Percentiles rank a stretch among this genome's conserved stretches.
These are phyloP conservation scores for Coluber constrictor DNA, from an alignment of 2,797 vertebrate genomes.

Conservation along the genomic window DNA sequence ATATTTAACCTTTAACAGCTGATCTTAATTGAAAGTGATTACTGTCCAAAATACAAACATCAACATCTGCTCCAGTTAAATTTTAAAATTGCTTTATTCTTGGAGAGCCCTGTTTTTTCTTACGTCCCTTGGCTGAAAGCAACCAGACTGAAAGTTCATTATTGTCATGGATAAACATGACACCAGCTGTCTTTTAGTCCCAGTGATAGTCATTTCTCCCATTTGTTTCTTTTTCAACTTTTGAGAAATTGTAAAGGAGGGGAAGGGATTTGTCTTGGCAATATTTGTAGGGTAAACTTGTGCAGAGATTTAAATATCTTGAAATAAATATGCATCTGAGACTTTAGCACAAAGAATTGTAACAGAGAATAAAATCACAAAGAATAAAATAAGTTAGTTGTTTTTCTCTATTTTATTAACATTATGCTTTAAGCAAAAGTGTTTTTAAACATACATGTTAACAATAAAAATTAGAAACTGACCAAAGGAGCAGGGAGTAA, in stretches of 20 bases:
- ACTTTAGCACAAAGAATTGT: not conserved
- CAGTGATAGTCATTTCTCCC: constrained; percentile 1
- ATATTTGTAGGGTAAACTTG: constrained; percentile 15
- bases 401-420: not conserved
- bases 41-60: not conserved
- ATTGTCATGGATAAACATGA: constrained; percentile 8
- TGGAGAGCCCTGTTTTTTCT: not conserved
- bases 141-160: constrained; percentile 8
- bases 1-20: constrained; percentile 12
- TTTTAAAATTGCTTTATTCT: constrained; percentile 2
- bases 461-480: not conserved
- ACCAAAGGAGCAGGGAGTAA: not conserved
- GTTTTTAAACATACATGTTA: not conserved
- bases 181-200: constrained; percentile 26
- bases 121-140: not conserved
- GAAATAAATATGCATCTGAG: constrained; percentile 18
- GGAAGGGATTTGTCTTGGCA: constrained; percentile 30
- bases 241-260: constrained; percentile 20
- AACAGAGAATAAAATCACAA: not conserved
- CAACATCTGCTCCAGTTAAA: constrained; percentile 19
- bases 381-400: not conserved
- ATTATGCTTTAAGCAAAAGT: not conserved
- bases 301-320: constrained; percentile 24
- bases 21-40: constrained; percentile 12
- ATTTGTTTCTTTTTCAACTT: constrained; percentile 18